These are phyloP conservation scores for Drosophila borealis DNA, from an alignment of 2,888 invertebrate genomes.

Conservation along the genomic window DNA sequence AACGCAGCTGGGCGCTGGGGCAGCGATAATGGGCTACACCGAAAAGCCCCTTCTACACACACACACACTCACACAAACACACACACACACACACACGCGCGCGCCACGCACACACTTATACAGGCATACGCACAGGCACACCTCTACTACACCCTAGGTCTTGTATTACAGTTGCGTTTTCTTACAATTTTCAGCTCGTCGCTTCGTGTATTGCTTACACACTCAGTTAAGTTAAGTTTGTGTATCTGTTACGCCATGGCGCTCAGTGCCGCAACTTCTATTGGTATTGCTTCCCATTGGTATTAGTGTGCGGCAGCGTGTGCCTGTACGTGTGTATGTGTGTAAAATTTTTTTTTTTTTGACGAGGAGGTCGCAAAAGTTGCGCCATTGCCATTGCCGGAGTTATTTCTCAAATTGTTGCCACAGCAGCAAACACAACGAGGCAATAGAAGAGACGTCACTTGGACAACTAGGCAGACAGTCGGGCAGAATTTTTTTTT, in stretches of 20 bases:
- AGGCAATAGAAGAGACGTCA: conserved; percentile 44
- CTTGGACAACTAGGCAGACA: conserved; percentile 50
- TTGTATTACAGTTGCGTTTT: conserved; percentile 64
- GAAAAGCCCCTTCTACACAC: conserved; percentile 11
- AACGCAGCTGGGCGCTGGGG: conserved; percentile 67
- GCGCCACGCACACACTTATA: not conserved
- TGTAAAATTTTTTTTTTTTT: conserved; percentile 11
- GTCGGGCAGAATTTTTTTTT: conserved; percentile 21
- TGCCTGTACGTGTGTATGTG: conserved; percentile 9
- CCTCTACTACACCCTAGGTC: conserved; percentile 10
- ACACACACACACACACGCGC: conserved; percentile 6
- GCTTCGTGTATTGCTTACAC: conserved; percentile 70
- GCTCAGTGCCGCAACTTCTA: conserved; percentile 54
- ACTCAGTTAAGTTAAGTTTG: conserved; percentile 76
- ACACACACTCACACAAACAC: conserved; percentile 7
- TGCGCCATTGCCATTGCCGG: conserved; percentile 55
- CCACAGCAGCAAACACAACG: conserved; percentile 69
- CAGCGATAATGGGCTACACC: conserved; percentile 64
- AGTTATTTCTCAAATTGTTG: conserved; percentile 81
- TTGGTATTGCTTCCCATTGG: conserved; percentile 59
- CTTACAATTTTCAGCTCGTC: conserved; percentile 64
- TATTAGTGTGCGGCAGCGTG: conserved; percentile 30
- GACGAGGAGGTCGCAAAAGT: conserved; percentile 38
- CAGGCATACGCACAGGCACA: not conserved
- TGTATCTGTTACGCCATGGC: conserved; percentile 71